phyloP scores from a whole-genome alignment of 2,888 invertebrate genomes.

The Xylota sylvarum region DNA sequence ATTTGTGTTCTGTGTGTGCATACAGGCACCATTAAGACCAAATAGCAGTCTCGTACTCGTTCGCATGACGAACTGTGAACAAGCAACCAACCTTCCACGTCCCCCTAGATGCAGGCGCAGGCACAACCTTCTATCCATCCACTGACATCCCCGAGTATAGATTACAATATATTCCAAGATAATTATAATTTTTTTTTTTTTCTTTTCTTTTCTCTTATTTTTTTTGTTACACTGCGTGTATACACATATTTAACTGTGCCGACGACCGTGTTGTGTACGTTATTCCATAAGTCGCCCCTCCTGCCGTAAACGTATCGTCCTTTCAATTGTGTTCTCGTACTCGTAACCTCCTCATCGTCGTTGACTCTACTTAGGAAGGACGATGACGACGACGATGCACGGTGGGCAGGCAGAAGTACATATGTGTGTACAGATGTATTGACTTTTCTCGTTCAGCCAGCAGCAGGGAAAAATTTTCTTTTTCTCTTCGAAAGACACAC shows the following conservation, averaged over 20 bases:
- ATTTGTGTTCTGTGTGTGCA: constrained; percentile 22
- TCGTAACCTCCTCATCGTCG: neutral
- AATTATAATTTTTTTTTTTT: constrained; percentile 53
- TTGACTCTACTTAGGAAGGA: neutral
- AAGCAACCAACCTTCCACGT: constrained; percentile 10
- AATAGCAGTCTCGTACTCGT: constrained; percentile 31
- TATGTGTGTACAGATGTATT: constrained; percentile 13
- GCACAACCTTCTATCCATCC: constrained; percentile 15
- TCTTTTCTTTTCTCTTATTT: too few species aligned
- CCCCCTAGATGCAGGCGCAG: constrained; percentile 1
- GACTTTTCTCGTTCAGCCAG: constrained; percentile 6
- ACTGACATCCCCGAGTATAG: constrained; percentile 37
- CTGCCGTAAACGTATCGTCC: constrained; percentile 30
- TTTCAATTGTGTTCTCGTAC: neutral
- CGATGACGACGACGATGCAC: neutral
- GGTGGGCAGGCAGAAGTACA: constrained; percentile 24
- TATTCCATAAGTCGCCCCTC: constrained; percentile 43
- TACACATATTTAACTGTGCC: constrained; percentile 47
- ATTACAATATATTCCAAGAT: constrained; percentile 64
- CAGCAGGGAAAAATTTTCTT: constrained; percentile 3
- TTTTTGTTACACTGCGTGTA: constrained; percentile 37
- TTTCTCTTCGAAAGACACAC: constrained; percentile 29
- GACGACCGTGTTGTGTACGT: constrained; percentile 59
- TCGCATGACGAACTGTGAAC: constrained; percentile 57
- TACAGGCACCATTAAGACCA: constrained; percentile 33